Evolutionary conservation across 2,888 invertebrate genomes (phyloP), one percentile per base, ranked within the genome.

Genomic region (Epirrhoe alternata): DNA sequence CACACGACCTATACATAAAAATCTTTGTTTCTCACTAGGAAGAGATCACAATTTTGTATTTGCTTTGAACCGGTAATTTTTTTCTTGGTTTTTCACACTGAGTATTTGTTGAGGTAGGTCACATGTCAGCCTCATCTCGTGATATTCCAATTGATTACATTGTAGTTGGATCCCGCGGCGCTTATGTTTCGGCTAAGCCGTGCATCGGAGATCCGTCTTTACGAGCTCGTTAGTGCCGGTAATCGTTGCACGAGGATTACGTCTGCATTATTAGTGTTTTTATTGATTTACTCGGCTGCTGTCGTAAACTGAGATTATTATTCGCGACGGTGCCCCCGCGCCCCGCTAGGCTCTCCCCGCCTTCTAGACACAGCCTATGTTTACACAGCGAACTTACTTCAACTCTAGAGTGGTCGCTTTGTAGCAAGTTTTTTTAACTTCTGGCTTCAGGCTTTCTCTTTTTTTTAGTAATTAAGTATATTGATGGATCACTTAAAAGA

Each of bases 261-360:
- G 88, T 85, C 87, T 88, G 93, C 93, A 93, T 93, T 93, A 93
- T 93, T 93, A 93, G 93, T 92, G 93, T 93, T 93, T 93, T 93
- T 93, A 93, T 93, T 93, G 93, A 93, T 93, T 93, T 91, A 90
- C 91, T 92, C 92, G 93, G 92, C 87, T 89, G 86, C 88, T 84
- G 89, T 92, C 92, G 93, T 93, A 92, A 93, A 93, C 87, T 90
- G 92, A 92, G 92, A 92, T 92, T 92, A 92, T 92, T 92, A 93
- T 92, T 92, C 92, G 90, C 89, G 87, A 86, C 87, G 85, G 82
- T 73, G 79, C 84, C 79, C 80, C 78, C 80, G 78, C 75, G 71
- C 77, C 68, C 71, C 73, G 64, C 61, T 62, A 64, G 69, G 63
- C 79, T 80, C 83, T 77, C 77, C 78, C 52, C 74, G 80, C 79